Conservation (phyloP, 2,888 invertebrate genomes). For the Acanthosepion pharaonis region DNA sequence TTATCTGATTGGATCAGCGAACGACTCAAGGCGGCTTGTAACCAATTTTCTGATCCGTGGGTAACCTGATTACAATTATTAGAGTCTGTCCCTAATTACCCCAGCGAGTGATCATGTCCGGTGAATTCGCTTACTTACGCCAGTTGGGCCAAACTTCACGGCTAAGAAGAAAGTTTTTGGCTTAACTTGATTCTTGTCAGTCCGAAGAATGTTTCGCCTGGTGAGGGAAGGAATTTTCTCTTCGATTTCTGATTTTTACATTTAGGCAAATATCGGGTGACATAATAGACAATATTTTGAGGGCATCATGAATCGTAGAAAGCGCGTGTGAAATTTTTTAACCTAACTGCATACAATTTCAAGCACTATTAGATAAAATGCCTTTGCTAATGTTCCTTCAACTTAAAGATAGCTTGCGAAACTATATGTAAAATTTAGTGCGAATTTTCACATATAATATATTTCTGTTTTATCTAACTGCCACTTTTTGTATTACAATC, state of each 20-base stretch:
- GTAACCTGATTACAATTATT: constrained; percentile 33
- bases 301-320: too few species aligned
- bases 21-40: background rate
- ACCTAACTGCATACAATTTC: too few species aligned
- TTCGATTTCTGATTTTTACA: background rate
- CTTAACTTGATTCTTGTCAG: background rate
- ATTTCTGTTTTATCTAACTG: too few species aligned
- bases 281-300: background rate
- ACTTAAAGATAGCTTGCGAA: too few species aligned
- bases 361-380: too few species aligned
- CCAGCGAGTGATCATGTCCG: background rate
- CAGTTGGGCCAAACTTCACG: background rate
- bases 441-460: too few species aligned
- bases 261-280: background rate
- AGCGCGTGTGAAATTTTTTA: too few species aligned
- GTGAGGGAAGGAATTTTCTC: background rate
- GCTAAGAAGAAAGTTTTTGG: background rate
- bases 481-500: too few species aligned
- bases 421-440: too few species aligned
- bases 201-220: background rate
- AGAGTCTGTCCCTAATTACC: background rate
- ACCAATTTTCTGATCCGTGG: background rate
- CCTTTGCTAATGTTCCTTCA: too few species aligned
- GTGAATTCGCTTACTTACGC: constrained; percentile 33
- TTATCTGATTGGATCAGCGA: background rate